Evolutionary conservation across 2,113 vertebrate species (phyloP).

Genomic region (Macrotis lagotis): DNA sequence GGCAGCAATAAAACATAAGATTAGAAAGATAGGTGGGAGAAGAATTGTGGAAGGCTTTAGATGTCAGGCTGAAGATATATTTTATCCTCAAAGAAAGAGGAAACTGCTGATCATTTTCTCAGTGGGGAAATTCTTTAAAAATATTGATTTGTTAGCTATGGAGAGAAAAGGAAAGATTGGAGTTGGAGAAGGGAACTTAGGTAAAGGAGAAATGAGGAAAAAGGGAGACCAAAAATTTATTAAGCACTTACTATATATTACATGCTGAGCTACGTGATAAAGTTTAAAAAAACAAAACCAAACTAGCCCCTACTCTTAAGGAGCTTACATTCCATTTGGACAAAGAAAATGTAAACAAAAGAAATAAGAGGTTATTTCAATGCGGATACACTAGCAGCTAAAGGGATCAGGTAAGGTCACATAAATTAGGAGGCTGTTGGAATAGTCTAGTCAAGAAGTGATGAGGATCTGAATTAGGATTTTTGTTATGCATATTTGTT

Average conservation of each 20-base stretch:
- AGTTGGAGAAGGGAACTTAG: neutral
- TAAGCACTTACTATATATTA: neutral
- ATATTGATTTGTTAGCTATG: no score
- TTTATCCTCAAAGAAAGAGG: no score
- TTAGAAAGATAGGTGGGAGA: no score
- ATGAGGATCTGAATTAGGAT: neutral
- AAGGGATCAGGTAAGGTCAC: neutral
- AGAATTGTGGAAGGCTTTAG: no score
- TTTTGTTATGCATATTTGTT: neutral
- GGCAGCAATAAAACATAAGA: no score
- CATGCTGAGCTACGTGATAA: neutral
- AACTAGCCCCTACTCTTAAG: neutral
- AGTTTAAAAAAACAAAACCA: neutral
- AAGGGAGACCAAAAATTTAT: neutral
- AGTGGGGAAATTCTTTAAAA: no score
- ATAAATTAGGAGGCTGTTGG: neutral
- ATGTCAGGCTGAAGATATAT: no score
- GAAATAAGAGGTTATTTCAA: neutral
- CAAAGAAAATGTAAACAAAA: neutral
- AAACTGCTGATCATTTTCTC: no score
- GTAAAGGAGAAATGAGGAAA: neutral
- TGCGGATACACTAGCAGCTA: neutral
- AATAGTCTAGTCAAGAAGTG: neutral
- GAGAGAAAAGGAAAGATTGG: neutral
- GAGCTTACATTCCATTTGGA: neutral